These are phyloP conservation scores for Reinhardtius hippoglossoides DNA, from an alignment of 2,113 vertebrate genomes.

Conservation along the genomic window DNA sequence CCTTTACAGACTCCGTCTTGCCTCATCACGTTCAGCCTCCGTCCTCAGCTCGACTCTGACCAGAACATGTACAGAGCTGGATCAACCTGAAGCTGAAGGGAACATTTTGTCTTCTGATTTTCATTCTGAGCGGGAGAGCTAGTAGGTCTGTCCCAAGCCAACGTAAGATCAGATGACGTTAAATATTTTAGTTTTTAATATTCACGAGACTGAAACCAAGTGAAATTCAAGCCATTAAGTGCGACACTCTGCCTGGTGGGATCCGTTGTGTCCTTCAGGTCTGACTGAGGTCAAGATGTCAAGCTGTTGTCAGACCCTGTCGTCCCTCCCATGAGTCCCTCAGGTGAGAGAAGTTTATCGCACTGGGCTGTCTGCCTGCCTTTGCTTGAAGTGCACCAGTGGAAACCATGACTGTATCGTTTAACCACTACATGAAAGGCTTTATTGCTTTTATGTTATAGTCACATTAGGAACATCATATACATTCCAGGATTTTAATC, in stretches of 20 bases:
- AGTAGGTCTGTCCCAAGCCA: slow-evolving; percentile 3
- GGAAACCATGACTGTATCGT: background rate
- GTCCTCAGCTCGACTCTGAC: background rate
- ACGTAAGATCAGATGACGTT: slow-evolving; percentile 5
- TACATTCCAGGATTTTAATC: too few relatives aligned
- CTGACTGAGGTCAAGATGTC: slow-evolving; percentile 10
- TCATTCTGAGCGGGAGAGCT: slow-evolving; percentile 7
- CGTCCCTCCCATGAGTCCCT: background rate
- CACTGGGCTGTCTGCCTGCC: too few relatives aligned
- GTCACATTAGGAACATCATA: background rate
- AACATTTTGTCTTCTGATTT: slow-evolving; percentile 6
- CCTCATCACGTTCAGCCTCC: slow-evolving; percentile 15
- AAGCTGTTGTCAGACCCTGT: background rate
- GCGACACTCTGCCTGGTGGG: slow-evolving; percentile 1
- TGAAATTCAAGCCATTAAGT: slow-evolving; percentile 45
- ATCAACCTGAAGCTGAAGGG: background rate
- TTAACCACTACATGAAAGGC: background rate
- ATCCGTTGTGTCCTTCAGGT: background rate
- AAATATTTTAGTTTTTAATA: slow-evolving; percentile 20
- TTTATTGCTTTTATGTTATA: background rate
- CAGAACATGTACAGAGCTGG: background rate
- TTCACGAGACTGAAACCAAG: slow-evolving; percentile 42
- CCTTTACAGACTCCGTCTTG: background rate
- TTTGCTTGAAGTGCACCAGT: background rate
- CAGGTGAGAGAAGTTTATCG: background rate